These are phyloP conservation scores for Hippocampus kuda DNA, from an alignment of 2,797 vertebrate genomes.

Conservation along the genomic window DNA sequence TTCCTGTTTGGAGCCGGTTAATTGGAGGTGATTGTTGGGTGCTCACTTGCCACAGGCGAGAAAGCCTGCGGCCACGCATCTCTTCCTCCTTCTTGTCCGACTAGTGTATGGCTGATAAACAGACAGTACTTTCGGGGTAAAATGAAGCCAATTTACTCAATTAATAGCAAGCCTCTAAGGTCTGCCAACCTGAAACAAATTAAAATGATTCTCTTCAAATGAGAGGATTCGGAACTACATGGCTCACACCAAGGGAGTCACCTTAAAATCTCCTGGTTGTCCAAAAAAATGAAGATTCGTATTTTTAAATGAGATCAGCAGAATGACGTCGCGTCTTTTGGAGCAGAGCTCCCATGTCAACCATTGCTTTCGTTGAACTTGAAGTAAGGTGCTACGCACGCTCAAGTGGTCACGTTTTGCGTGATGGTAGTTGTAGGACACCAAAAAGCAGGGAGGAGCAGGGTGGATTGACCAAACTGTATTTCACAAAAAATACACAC, in stretches of 20 bases:
- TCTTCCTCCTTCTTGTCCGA: conserved; percentile 34
- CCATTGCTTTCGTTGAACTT: conserved; percentile 26
- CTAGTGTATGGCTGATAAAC: neutral
- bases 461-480: too few species aligned
- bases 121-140: conserved; percentile 23
- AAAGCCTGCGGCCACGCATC: conserved; percentile 42
- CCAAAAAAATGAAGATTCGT: conserved; percentile 5
- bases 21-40: conserved; percentile 52
- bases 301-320: neutral
- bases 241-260: conserved; percentile 29
- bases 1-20: conserved; percentile 47
- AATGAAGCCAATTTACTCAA: conserved; percentile 36
- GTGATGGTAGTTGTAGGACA: too few species aligned
- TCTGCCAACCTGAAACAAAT: conserved; percentile 16
- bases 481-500: too few species aligned
- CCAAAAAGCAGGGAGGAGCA: too few species aligned
- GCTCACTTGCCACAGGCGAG: conserved; percentile 47
- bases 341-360: conserved; percentile 11
- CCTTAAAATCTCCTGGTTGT: conserved; percentile 4
- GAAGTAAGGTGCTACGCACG: conserved; percentile 37
- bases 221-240: conserved; percentile 15
- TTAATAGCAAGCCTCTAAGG: conserved; percentile 14
- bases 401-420: conserved; percentile 5
- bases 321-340: neutral
- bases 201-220: conserved; percentile 31